These are phyloP conservation scores for Platycercus adscitus DNA, from an alignment of 2,113 vertebrate species.

Conservation along the genomic window DNA sequence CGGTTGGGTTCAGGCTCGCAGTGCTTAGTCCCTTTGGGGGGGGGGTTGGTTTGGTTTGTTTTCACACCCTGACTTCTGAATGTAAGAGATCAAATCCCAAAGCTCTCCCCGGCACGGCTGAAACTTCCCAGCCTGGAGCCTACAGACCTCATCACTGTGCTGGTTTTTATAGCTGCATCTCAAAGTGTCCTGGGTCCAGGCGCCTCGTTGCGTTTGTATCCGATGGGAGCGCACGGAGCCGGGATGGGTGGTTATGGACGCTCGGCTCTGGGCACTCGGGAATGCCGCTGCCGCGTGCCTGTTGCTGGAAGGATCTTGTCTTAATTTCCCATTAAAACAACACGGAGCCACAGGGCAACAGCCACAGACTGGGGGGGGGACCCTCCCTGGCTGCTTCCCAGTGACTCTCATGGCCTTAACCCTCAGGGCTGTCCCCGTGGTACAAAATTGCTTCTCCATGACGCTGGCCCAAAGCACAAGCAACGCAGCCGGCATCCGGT, in stretches of 20 bases:
- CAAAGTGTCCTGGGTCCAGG: neutral
- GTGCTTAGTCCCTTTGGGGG: neutral
- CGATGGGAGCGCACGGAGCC: neutral
- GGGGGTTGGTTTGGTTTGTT: neutral
- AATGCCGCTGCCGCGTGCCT: neutral
- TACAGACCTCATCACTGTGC: conserved; percentile 63
- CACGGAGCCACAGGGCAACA: neutral
- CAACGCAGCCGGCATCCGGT: fast-evolving
- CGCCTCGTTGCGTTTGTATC: neutral
- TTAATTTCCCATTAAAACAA: neutral
- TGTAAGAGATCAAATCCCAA: conserved; percentile 26
- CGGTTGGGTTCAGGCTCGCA: neutral
- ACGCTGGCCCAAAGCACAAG: conserved; percentile 35
- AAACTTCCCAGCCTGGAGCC: conserved; percentile 1
- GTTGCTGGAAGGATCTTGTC: neutral
- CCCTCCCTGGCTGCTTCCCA: fast-evolving
- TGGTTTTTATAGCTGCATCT: neutral
- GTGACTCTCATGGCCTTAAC: neutral
- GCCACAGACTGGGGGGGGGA: neutral
- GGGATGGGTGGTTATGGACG: fast-evolving
- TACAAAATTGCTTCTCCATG: neutral
- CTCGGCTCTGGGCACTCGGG: neutral
- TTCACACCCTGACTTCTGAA: conserved; percentile 2
- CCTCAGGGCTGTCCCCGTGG: neutral
- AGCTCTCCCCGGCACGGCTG: neutral